Evolutionary conservation across 1,140 invertebrate species (phyloP), one percentile per base, ranked within the genome.

Genomic region (Drosophila fuyamai): DNA sequence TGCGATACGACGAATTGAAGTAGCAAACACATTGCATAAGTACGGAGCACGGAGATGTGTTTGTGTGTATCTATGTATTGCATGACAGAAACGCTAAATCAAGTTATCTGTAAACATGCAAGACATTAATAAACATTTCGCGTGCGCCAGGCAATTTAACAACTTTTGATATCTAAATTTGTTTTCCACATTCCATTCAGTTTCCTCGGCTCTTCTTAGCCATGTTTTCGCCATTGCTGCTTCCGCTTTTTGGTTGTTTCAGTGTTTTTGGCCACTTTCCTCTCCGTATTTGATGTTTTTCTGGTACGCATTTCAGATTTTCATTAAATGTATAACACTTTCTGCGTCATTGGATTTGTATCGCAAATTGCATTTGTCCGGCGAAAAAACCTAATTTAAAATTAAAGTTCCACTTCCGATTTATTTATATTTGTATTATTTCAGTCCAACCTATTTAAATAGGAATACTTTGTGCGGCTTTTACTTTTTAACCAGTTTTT

Each of bases 111-210:
- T 79, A 90, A 89, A 81, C 85, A 89, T 90, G 85, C 85, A 90
- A 89, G 88, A 79, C 80, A 84, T 88, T 91, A 91, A 91, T 91
- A 84, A 91, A 91, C 83, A 81, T 91, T 91, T 91, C 88, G 88
- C 88, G 88, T 91, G 88, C 83, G 74, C 74, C 62, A 84, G 75
- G 83, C 88, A 91, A 91, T 91, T 91, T 91, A 91, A 91, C 88
- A 91, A 91, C 83, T 91, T 91, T 91, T 88, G 89, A 88, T 91
- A 91, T 90, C 89, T 91, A 91, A 91, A 88, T 91, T 84, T 91
- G 78, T 91, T 91, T 74, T 77, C 48, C 54, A 76, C 72, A 76
- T 81, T 81, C 53, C 68, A 63, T 56, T 59, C 57, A 12, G 51
- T 47, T 85, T 79, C 55, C 58, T 67, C 58, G 50, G 9, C 43